Conservation (phyloP, 2,888 invertebrate species). For the Pollenia griseotomentosa region DNA sequence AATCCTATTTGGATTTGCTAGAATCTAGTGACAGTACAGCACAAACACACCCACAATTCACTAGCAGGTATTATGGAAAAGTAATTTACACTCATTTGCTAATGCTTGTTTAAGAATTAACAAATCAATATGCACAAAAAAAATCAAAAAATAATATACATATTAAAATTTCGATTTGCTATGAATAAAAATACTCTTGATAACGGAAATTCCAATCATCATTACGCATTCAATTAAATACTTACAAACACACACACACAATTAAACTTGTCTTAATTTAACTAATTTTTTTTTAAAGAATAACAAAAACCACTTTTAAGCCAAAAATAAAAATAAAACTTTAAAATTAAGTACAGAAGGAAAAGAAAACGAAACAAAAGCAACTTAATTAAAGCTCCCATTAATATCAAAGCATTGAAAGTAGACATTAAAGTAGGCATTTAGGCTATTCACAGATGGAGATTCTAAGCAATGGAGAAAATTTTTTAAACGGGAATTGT, state of each 20-base stretch:
- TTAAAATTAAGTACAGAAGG: slow-evolving; percentile 8
- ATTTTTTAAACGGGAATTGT: no score
- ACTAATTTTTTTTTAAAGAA: slow-evolving; percentile 25
- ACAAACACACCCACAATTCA: slow-evolving; percentile 26
- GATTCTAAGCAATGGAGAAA: not conserved
- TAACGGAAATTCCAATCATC: slow-evolving; percentile 66
- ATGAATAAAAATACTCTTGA: slow-evolving; percentile 28
- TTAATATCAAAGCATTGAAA: slow-evolving; percentile 22
- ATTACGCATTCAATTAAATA: slow-evolving; percentile 62
- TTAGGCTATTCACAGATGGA: slow-evolving; percentile 37
- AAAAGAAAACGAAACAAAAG: slow-evolving; percentile 1
- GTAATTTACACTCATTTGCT: slow-evolving; percentile 56
- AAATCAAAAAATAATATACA: not conserved
- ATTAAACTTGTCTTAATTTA: not conserved
- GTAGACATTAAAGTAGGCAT: not conserved
- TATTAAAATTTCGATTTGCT: not conserved
- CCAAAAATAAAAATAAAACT: slow-evolving; percentile 28
- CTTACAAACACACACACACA: slow-evolving; percentile 29
- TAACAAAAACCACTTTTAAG: slow-evolving; percentile 32
- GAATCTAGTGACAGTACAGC: not conserved
- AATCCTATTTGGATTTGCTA: not conserved
- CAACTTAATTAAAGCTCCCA: not conserved
- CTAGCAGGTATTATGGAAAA: slow-evolving; percentile 36
- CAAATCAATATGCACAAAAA: slow-evolving; percentile 31
- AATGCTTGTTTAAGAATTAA: slow-evolving; percentile 56